Evolutionary conservation across 2,888 invertebrate species (phyloP).

Genomic region (Scotopteryx bipunctaria): DNA sequence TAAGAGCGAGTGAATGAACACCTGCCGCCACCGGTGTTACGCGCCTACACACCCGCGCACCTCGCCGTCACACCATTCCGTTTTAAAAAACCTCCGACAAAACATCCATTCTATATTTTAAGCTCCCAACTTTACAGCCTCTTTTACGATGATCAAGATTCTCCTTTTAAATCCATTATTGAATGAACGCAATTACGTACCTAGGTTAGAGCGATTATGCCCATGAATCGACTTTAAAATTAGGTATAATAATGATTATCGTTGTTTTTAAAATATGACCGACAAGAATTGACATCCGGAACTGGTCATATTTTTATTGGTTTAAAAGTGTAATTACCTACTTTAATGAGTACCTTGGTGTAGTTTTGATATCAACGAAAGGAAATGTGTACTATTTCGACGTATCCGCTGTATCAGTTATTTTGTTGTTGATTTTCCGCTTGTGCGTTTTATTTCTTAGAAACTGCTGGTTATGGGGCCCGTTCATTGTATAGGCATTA

Average conservation of each 20-base stretch:
- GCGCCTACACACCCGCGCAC: conserved; percentile 69
- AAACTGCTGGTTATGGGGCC: conserved; percentile 41
- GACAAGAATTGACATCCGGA: conserved; percentile 70
- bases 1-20: conserved; percentile 82
- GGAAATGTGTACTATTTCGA: conserved; percentile 50
- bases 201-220: conserved; percentile 70
- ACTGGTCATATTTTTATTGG: conserved; percentile 59
- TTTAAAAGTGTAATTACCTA: conserved; percentile 52
- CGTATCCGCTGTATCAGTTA: conserved; percentile 49
- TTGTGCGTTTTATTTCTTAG: conserved; percentile 41
- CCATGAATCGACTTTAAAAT: conserved; percentile 73
- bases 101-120: conserved; percentile 49
- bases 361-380: conserved; percentile 46
- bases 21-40: conserved; percentile 81
- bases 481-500: conserved; percentile 43
- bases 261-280: conserved; percentile 73
- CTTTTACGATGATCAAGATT: conserved; percentile 42
- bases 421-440: conserved; percentile 43
- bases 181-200: conserved; percentile 56
- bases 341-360: conserved; percentile 44
- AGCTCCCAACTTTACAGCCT: conserved; percentile 45
- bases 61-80: conserved; percentile 53
- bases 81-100: conserved; percentile 47
- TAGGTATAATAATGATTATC: conserved; percentile 76
- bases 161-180: conserved; percentile 51